Evolutionary conservation across 2,888 invertebrate species (phyloP), one percentile per base, ranked within the genome.

Genomic region (Malachius bipustulatus): DNA sequence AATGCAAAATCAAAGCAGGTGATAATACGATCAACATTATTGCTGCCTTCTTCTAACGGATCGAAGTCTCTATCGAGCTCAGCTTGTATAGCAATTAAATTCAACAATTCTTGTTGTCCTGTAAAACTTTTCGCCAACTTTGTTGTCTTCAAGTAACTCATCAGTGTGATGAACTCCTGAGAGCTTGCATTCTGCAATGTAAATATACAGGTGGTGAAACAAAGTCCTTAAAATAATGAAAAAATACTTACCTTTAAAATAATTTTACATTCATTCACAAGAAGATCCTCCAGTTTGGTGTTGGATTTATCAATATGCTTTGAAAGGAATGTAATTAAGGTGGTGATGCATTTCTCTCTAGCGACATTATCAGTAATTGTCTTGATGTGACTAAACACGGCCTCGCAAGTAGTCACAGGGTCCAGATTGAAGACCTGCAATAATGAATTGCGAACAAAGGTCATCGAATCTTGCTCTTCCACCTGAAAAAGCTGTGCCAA

Each of bases 401-500:
- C 69, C 29, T 66, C 66, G 11, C 72, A 50, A 4, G 71, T 67
- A 56, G 74, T 75, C 59, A 76, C 73, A 1, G 81, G 74, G 54
- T 83, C 80, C 51, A 71, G 71, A 55, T 79, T 82, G 47, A 88
- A 70, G 16, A 90, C 71, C 16, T 82, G 74, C 47, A 83, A 67
- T 34, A 96, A 67, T 1, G 90, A 84, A 51, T 78, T 82, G 41
- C 84, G 81, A 16, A 93, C 87, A n/a, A n/a, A n/a, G 44, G 87
- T 75, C 57, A 76, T 79, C 43, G 89, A 69, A 64, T 96, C 96
- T 14, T 77, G 71, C 63, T 93, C 91, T 44, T 89, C 85, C 13
- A 88, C 76, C 57, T 88, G 85, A 38, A 96, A 65, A 28, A 97
- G 66, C 57, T 97, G 96, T 3, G 88, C 82, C 39, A 96, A 68